Conservation (phyloP, 2,888 invertebrate genomes). For the Chaetogeoica ovagalla region DNA sequence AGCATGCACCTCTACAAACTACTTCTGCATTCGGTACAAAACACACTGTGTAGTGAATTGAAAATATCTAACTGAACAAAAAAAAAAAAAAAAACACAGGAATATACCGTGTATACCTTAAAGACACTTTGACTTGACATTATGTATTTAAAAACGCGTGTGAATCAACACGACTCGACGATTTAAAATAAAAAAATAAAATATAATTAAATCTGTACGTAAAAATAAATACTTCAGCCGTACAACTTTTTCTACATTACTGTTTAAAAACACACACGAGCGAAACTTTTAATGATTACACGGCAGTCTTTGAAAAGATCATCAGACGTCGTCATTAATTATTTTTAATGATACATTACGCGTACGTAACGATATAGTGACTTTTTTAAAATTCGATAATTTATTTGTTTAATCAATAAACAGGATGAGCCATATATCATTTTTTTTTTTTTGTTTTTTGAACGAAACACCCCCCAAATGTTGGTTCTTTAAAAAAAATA, state of each 20-base stretch:
- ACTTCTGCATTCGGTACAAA: not conserved
- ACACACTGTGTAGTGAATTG: not conserved
- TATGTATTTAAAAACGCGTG: too few relatives aligned
- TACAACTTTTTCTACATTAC: not conserved
- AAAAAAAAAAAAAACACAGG: not conserved
- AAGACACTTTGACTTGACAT: too few relatives aligned
- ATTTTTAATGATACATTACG: not conserved
- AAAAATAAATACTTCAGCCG: too few relatives aligned
- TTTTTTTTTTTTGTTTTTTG: too few relatives aligned
- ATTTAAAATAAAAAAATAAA: too few relatives aligned
- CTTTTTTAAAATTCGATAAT: not conserved
- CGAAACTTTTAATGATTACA: not conserved
- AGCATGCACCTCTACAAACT: not conserved
- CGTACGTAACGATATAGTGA: not conserved
- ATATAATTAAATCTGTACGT: too few relatives aligned
- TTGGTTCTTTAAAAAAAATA: too few relatives aligned
- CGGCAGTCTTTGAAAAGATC: not conserved
- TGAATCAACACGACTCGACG: too few relatives aligned
- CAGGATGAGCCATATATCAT: too few relatives aligned
- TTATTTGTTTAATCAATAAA: not conserved
- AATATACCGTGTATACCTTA: too few relatives aligned
- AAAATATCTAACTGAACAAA: not conserved
- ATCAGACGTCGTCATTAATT: not conserved
- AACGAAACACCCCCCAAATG: too few relatives aligned
- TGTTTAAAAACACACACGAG: not conserved